phyloP scores from a whole-genome alignment of 1,140 invertebrate species.

The Cylas formicarius region DNA sequence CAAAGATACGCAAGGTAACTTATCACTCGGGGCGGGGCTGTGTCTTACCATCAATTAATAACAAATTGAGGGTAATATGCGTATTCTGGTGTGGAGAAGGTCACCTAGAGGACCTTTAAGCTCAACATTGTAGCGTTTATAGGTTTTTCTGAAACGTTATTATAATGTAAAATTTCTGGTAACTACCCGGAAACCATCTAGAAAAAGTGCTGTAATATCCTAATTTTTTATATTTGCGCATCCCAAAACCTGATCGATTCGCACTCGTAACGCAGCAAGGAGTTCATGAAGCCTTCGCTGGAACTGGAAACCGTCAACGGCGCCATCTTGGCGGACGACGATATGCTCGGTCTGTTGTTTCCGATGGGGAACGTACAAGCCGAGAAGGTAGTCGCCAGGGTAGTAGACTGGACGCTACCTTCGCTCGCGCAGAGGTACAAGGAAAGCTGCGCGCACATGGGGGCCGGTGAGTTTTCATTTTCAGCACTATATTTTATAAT shows the following conservation, averaged over 20 bases:
- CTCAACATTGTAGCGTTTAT: too few relatives aligned
- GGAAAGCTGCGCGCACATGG: constrained; percentile 53
- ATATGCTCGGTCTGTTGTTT: constrained; percentile 52
- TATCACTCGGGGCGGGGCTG: too few relatives aligned
- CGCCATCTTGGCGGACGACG: constrained; percentile 57
- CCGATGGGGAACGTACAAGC: constrained; percentile 41
- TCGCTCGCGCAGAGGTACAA: constrained; percentile 55
- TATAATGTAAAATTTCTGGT: too few relatives aligned
- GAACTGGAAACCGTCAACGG: constrained; percentile 59
- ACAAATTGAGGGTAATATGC: too few relatives aligned
- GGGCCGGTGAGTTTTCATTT: constrained; percentile 44
- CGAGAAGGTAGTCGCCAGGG: constrained; percentile 50
- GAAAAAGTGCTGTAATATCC: too few relatives aligned
- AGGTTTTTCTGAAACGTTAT: too few relatives aligned
- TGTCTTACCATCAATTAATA: too few relatives aligned
- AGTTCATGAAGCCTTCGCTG: constrained; percentile 54
- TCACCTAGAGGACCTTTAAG: too few relatives aligned
- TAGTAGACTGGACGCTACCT: constrained; percentile 56
- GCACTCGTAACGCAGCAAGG: constrained; percentile 50
- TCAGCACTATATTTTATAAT: constrained; percentile 38
- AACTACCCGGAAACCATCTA: too few relatives aligned
- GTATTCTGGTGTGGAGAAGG: too few relatives aligned
- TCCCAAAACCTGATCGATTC: not conserved
- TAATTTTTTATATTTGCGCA: not conserved
- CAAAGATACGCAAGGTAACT: constrained; percentile 59